Conservation (phyloP, 2,113 vertebrate genomes). For the Pseudolaguvia tuberculata region DNA sequence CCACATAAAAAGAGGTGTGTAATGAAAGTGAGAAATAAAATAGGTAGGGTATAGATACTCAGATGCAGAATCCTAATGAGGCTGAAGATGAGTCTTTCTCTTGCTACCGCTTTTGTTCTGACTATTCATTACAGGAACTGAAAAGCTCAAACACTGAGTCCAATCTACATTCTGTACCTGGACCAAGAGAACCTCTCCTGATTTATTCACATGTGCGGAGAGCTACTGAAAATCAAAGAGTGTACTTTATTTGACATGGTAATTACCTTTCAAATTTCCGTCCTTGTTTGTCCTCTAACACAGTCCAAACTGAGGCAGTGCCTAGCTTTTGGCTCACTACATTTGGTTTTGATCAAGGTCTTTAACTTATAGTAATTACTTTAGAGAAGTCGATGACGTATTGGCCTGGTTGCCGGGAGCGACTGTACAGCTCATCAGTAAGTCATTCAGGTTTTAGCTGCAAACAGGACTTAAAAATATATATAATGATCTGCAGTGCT, state of each 20-base stretch:
- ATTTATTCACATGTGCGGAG: constrained; percentile 39
- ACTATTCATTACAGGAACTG: constrained; percentile 40
- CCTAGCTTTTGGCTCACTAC: background rate
- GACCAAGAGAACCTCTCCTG: constrained; percentile 35
- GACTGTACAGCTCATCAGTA: constrained; percentile 3
- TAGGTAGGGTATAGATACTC: constrained; percentile 25
- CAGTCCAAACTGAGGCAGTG: background rate
- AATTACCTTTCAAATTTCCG: constrained; percentile 35
- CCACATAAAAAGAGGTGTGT: constrained; percentile 40
- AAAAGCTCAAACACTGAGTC: constrained; percentile 44
- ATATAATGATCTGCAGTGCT: background rate
- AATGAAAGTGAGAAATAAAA: constrained; percentile 38
- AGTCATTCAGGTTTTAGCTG: background rate
- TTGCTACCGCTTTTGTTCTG: constrained; percentile 44
- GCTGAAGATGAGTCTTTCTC: constrained; percentile 36
- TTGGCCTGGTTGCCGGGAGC: constrained; percentile 20
- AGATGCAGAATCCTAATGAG: constrained; percentile 47
- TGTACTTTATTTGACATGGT: constrained; percentile 44
- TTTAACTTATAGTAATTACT: constrained; percentile 20
- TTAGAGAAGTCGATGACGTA: background rate
- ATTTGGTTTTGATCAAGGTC: constrained; percentile 15
- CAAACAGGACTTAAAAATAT: background rate
- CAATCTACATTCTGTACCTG: constrained; percentile 38
- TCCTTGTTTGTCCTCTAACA: constrained; percentile 6
- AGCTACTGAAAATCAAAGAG: constrained; percentile 34